A percentile compares a stretch with the other conserved stretches of the same genome.
Evolutionary conservation across 1,140 invertebrate species (phyloP).

Genomic region (Goniozus legneri): DNA sequence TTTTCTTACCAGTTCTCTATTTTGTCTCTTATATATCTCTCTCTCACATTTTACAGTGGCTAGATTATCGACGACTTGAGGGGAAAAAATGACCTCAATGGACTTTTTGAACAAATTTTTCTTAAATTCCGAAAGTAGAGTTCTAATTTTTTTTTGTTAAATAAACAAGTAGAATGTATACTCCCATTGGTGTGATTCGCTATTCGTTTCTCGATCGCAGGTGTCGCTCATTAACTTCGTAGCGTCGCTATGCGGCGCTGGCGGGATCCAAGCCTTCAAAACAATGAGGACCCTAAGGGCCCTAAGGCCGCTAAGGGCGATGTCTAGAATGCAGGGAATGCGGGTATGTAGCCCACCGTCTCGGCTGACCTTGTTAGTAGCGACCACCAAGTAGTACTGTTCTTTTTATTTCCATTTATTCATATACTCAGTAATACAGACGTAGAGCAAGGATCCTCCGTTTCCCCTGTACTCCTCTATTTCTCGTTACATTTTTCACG

Average conservation of each 20-base stretch:
- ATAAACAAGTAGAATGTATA: conserved; percentile 33
- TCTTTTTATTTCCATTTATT: not conserved
- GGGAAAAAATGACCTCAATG: no score
- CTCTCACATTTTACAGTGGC: not conserved
- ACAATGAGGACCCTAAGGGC: conserved; percentile 95
- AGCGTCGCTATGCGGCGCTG: conserved; percentile 87
- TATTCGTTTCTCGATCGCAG: conserved; percentile 65
- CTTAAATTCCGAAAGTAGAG: no score
- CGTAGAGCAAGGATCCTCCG: no score
- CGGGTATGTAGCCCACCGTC: conserved; percentile 76
- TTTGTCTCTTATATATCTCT: conserved; percentile 1
- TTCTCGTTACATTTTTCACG: no score
- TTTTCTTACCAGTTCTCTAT: no score
- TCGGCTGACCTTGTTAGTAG: conserved; percentile 48
- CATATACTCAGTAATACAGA: no score
- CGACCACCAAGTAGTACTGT: conserved; percentile 17
- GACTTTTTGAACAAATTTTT: no score
- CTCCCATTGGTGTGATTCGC: conserved; percentile 43
- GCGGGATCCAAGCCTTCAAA: conserved; percentile 97
- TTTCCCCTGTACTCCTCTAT: no score
- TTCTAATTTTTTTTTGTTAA: no score
- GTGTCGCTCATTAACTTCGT: conserved; percentile 96
- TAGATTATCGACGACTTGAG: no score
- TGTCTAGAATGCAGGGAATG: conserved; percentile 98
- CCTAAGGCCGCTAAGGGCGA: conserved; percentile 89